Conservation (phyloP, 1,140 invertebrate genomes). For the Alviniconcha marisindica region DNA sequence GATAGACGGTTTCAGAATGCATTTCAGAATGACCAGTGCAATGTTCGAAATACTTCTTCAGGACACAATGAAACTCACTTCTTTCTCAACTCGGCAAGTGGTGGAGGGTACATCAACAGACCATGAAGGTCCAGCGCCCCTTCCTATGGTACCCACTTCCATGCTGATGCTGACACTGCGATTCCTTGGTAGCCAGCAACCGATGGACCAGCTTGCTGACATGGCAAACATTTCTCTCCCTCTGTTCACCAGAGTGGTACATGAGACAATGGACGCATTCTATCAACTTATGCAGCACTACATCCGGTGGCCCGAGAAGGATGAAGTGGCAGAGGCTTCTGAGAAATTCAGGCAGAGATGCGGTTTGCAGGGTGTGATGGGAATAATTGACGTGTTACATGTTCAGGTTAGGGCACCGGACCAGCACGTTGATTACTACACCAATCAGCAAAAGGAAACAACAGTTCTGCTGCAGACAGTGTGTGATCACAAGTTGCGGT, state of each 20-base stretch:
- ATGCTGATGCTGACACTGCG: slow-evolving; percentile 35
- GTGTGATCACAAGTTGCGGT: slow-evolving; percentile 40
- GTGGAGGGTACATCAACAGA: background rate
- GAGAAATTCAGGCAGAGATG: background rate
- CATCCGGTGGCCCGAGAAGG: slow-evolving; percentile 39
- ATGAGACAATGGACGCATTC: slow-evolving; percentile 15
- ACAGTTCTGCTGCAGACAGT: slow-evolving; percentile 42
- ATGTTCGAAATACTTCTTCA: slow-evolving; percentile 38
- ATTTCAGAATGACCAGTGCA: slow-evolving; percentile 36
- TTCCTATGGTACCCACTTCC: background rate
- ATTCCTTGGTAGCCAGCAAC: slow-evolving; percentile 35
- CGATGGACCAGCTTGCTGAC: slow-evolving; percentile 21
- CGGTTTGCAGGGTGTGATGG: slow-evolving; percentile 29
- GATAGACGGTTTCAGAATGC: slow-evolving; percentile 19
- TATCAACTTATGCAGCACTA: slow-evolving; percentile 40
- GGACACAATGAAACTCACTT: slow-evolving; percentile 1
- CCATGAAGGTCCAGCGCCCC: background rate
- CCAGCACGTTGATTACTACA: slow-evolving; percentile 31
- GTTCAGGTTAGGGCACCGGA: slow-evolving; percentile 25
- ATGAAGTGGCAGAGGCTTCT: background rate
- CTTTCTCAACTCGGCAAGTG: background rate
- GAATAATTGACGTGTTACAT: slow-evolving; percentile 41
- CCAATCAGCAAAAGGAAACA: slow-evolving; percentile 27
- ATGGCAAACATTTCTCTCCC: slow-evolving; percentile 8
- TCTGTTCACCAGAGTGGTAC: background rate